Conservation (phyloP, 1,140 invertebrate species). For the Bombus pascuorum region DNA sequence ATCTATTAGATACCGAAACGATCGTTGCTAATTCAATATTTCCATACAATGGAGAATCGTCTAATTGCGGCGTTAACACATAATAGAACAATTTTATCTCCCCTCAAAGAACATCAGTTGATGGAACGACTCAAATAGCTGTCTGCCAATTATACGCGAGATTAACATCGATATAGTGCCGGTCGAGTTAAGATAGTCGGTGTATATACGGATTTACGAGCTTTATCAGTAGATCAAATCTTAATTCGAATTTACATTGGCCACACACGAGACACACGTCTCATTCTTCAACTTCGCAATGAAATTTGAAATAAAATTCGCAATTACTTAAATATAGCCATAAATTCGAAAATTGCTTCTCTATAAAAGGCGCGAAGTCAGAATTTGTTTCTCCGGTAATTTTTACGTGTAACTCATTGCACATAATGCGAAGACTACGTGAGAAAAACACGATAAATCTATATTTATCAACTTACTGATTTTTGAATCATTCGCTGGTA, state of each 20-base stretch:
- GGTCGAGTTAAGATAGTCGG: background rate
- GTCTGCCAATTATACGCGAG: constrained; percentile 13
- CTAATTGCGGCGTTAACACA: constrained; percentile 19
- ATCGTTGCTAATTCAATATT: constrained; percentile 12
- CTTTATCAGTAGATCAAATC: background rate
- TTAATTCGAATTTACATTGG: background rate
- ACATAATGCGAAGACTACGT: too few species aligned
- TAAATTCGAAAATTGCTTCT: too few species aligned
- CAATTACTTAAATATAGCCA: background rate
- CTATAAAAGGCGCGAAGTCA: too few species aligned
- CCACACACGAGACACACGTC: too few species aligned
- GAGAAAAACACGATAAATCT: too few species aligned
- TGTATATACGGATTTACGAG: background rate
- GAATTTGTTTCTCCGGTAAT: too few species aligned
- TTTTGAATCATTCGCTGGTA: too few species aligned
- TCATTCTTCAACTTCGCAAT: too few species aligned
- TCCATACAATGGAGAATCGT: constrained; percentile 29
- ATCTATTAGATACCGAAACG: background rate
- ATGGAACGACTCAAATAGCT: background rate
- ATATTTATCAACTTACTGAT: too few species aligned
- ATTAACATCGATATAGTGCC: constrained; percentile 11
- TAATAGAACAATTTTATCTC: constrained; percentile 18
- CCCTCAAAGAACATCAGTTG: background rate
- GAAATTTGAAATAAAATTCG: background rate
- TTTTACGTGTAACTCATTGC: too few species aligned